Percentiles rank a stretch among this genome's conserved stretches.
Evolutionary conservation across 2,888 invertebrate genomes (phyloP).

Genomic region (Drosophila macrospina): DNA sequence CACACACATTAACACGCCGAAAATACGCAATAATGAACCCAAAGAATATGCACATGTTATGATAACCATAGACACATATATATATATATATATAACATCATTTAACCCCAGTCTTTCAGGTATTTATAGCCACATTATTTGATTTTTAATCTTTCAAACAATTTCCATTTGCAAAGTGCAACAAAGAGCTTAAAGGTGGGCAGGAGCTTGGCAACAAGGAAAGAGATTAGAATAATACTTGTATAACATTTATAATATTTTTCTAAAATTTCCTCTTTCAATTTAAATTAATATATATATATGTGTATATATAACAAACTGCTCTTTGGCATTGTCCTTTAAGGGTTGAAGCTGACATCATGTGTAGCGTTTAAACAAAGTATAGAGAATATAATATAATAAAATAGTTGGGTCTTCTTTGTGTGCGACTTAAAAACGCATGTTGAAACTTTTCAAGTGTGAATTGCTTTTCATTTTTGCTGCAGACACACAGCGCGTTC

Average conservation of each 20-base stretch:
- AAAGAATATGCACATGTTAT: constrained; percentile 19
- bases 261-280: background rate
- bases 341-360: constrained; percentile 33
- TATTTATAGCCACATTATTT: constrained; percentile 18
- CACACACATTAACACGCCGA: constrained; percentile 61
- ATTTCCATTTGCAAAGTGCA: background rate
- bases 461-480: constrained; percentile 79
- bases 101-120: constrained; percentile 20
- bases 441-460: constrained; percentile 79
- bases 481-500: constrained; percentile 57
- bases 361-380: constrained; percentile 25
- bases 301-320: constrained; percentile 1
- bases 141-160: constrained; percentile 21
- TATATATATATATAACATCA: constrained; percentile 14
- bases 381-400: constrained; percentile 12
- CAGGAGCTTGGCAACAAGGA: too few relatives aligned
- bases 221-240: background rate
- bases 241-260: background rate
- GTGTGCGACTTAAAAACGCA: constrained; percentile 75
- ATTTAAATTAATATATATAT: too few relatives aligned
- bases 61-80: constrained; percentile 19
- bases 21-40: constrained; percentile 51
- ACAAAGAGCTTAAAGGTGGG: background rate
- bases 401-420: constrained; percentile 64
- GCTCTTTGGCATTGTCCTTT: background rate